These are phyloP conservation scores for Leucophenga montana DNA, from an alignment of 2,888 invertebrate genomes.

Conservation along the genomic window DNA sequence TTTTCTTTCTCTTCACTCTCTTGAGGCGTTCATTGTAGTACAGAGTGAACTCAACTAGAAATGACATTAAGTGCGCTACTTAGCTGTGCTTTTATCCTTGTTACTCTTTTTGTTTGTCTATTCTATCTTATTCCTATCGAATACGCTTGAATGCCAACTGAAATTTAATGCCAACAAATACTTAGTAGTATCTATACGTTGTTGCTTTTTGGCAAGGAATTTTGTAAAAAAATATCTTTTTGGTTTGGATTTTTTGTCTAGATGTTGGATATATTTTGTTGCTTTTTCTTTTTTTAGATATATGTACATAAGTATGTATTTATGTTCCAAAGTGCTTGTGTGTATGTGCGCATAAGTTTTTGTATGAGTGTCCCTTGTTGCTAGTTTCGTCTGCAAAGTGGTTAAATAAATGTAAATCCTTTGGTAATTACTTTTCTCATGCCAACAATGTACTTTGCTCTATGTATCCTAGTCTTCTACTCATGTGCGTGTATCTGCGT, in stretches of 20 bases:
- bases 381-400: slow-evolving; percentile 38
- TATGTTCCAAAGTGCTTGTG: too few species aligned
- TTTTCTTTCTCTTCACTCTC: not conserved
- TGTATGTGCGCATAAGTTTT: slow-evolving; percentile 6
- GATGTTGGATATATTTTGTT: not conserved
- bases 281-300: not conserved
- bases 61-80: slow-evolving; percentile 15
- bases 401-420: slow-evolving; percentile 52
- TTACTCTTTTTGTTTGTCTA: not conserved
- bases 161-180: not conserved
- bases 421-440: slow-evolving; percentile 52
- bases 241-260: too few species aligned
- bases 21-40: not conserved
- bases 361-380: slow-evolving; percentile 11
- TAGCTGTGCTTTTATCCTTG: not conserved
- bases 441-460: not conserved
- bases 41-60: slow-evolving; percentile 9
- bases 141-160: slow-evolving; percentile 1
- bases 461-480: too few species aligned
- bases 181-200: not conserved
- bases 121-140: not conserved
- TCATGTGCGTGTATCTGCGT: not conserved
- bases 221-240: not conserved
- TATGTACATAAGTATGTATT: too few species aligned
- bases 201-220: slow-evolving; percentile 17